Evolutionary conservation across 2,113 vertebrate species (phyloP), one percentile per base, ranked within the genome.

Genomic region (Azemiops feae): DNA sequence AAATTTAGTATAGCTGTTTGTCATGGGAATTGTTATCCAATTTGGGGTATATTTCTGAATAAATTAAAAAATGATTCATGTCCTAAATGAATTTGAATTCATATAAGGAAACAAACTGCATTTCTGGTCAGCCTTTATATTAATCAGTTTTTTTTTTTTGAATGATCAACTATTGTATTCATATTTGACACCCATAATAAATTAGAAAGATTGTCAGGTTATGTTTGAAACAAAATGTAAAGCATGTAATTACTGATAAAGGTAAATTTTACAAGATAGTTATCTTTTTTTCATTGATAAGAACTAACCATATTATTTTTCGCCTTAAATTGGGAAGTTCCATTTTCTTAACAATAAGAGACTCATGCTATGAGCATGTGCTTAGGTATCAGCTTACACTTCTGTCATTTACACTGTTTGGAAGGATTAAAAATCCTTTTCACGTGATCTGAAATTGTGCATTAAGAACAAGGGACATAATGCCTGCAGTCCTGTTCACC

Each of bases 41-140:
- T 23, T 58, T 89, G 54, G 88, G 88, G 57, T 39, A 45, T 58
- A 16, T 58, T 89, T 89, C 57, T 58, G 55, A 45, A 25, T 55
- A 89, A 89, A 89, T 89, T 58, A 43, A 89, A 58, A 89, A 89
- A 89, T 89, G 39, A 89, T 45, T 89, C 57, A 89, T 89, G 54
- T 45, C 88, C 54, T 58, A 58, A 89, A 58, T 45, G 39, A 57
- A 89, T 58, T 89, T 45, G 88, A 81, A 81, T 81, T 34, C 34
- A 58, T 10, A 89, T 89, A 25, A 58, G 14, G 34, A 89, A 89
- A 58, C 54, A 89, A 58, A 58, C 2, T 89, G 23, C 39, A 39
- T 25, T 89, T 89, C 34, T 89, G 22, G 25, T 89, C 54, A 58
- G 54, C 11, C 12, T 58, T 43, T 58, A 58, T 25, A 89, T 27